Base-by-base conservation (phyloP, 1,140 invertebrate genomes). In the Heliothis subflexa region DNA sequence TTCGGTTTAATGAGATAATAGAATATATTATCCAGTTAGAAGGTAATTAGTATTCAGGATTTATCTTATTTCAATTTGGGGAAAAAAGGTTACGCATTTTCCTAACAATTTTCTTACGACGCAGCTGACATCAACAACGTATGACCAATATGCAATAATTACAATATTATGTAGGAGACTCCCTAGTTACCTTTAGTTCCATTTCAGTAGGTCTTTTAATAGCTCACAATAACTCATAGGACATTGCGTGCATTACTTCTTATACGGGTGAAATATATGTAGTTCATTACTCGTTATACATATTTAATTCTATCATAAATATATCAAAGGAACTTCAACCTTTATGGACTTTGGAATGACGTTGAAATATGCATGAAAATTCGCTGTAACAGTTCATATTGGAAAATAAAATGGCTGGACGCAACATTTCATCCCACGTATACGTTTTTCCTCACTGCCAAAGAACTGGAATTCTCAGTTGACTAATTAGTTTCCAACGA, bases 21-120 rank as follows among this genome's bases (percentile, higher is more conserved):
- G 57, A 75, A 75, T 74, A 74, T 74, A 74, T 74, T 74, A 61
- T 74, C 61, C 45, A 74, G 54, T 61, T 74, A 61, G 18, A 13
- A 59, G 71, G 16, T 74, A 18, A 61, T 74, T 74, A 74, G 71
- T 40, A 71, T 71, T 71, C 68, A 71, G 45, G 40, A 54, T 54
- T 54, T 21, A 40, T 71, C 25, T 55, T 25, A 25, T 0, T 7
- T 49, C 49, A 66, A 66, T 49, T 18, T n/a, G 33, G 33, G 61
- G 33, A 13, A 21, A 10, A 66, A 66, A 66, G 45, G 47, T 66
- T 13, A 5, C 12, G 13, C n/a, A 16, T 55, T 71, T 71, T 50
- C n/a, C 50, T n/a, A 50, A 50, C 50, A 55, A 71, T 28, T 68
- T 70, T 3, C 50, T 49, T 50, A 5, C 28, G 7, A 28, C 13